These are phyloP conservation scores for Caenorhabditis wallacei DNA, from an alignment of 2,888 invertebrate species.

Conservation along the genomic window DNA sequence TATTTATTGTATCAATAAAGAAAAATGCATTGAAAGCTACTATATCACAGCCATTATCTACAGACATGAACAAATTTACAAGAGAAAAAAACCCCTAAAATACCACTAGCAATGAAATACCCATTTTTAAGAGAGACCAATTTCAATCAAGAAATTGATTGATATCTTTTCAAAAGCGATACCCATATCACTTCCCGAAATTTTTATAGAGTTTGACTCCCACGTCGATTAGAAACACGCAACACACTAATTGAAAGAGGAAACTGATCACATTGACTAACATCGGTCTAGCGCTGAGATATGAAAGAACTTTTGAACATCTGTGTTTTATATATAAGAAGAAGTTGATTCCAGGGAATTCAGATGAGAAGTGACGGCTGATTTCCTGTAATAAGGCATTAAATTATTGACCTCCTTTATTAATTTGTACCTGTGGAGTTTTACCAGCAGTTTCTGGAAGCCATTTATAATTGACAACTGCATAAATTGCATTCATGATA, in stretches of 20 bases:
- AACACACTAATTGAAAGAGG: constrained; percentile 39
- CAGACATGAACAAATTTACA: constrained; percentile 23
- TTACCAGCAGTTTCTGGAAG: constrained; percentile 77
- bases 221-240: constrained; percentile 57
- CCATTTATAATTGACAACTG: constrained; percentile 65
- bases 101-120: constrained; percentile 12
- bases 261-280: constrained; percentile 46
- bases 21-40: background rate
- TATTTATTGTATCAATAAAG: constrained; percentile 62
- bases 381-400: constrained; percentile 52
- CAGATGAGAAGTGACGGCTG: constrained; percentile 62
- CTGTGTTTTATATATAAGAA: constrained; percentile 42
- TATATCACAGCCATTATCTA: constrained; percentile 21
- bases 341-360: constrained; percentile 51
- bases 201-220: constrained; percentile 39
- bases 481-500: constrained; percentile 74
- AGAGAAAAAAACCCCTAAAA: constrained; percentile 19
- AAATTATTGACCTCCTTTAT: too few species aligned
- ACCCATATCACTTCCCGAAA: constrained; percentile 51
- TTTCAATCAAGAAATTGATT: constrained; percentile 1
- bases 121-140: constrained; percentile 52
- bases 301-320: constrained; percentile 14
- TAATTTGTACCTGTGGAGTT: constrained; percentile 67
- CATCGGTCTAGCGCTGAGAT: constrained; percentile 18
- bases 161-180: constrained; percentile 6